Evolutionary conservation across 1,140 invertebrate species (phyloP).

Genomic region (Rhopalosiphum maidis): DNA sequence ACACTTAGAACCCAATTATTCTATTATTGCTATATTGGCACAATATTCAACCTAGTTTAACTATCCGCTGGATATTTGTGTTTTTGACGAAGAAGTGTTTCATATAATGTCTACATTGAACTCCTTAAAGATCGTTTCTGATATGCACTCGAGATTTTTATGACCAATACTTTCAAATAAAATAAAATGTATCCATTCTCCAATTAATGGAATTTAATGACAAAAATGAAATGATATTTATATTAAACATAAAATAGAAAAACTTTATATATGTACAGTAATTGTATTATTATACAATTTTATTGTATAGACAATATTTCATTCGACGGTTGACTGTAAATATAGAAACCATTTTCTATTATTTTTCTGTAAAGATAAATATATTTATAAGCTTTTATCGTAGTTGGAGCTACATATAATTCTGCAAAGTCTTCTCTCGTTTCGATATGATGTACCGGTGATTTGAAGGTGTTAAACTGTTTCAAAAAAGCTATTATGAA

Average conservation of each 20-base stretch:
- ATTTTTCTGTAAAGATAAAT: conserved; percentile 78
- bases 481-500: conserved; percentile 79
- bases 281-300: background rate
- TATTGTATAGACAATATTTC: conserved; percentile 40
- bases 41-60: too few relatives aligned
- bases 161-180: background rate
- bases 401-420: conserved; percentile 77
- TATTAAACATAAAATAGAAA: background rate
- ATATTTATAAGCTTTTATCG: conserved; percentile 79
- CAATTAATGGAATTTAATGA: background rate
- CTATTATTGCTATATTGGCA: too few relatives aligned
- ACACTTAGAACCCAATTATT: too few relatives aligned
- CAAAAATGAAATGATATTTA: background rate
- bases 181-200: background rate
- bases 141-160: background rate
- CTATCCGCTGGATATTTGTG: too few relatives aligned
- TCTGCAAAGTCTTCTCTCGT: conserved; percentile 76
- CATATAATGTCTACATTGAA: background rate
- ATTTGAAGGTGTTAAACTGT: conserved; percentile 70
- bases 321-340: conserved; percentile 52
- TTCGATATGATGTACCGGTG: conserved; percentile 67
- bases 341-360: conserved; percentile 60
- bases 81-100: too few relatives aligned
- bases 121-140: background rate
- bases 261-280: background rate